Evolutionary conservation across 1,140 invertebrate species (phyloP).

Genomic region (Dendroctonus valens): DNA sequence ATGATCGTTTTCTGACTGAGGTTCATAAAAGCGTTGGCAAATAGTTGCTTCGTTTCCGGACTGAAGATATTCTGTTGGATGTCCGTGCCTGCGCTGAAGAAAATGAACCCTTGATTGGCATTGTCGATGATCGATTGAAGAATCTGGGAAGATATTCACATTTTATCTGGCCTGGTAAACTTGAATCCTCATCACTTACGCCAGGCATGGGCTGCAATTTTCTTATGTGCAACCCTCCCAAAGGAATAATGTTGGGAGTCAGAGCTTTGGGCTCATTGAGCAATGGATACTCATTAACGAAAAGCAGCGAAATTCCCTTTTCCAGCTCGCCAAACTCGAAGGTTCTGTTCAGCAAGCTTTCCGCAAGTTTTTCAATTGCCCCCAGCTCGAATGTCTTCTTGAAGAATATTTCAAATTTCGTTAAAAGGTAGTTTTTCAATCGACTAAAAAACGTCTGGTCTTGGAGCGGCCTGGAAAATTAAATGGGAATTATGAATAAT

Average conservation of each 20-base stretch:
- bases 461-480: neutral
- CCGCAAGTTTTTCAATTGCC: conserved; percentile 15
- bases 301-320: conserved; percentile 34
- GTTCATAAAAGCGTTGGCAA: conserved; percentile 23
- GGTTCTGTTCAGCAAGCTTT: conserved; percentile 32
- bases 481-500: neutral
- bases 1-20: conserved; percentile 24
- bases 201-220: conserved; percentile 37
- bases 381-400: neutral
- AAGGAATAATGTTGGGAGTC: conserved; percentile 55
- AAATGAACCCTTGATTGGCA: conserved; percentile 39
- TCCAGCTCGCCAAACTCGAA: conserved; percentile 27
- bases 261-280: conserved; percentile 51
- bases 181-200: conserved; percentile 17
- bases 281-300: conserved; percentile 52
- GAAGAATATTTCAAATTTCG: conserved; percentile 17
- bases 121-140: conserved; percentile 36
- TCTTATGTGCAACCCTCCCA: conserved; percentile 57
- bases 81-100: conserved; percentile 40
- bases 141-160: conserved; percentile 33
- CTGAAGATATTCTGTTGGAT: conserved; percentile 28
- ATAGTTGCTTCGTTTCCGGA: conserved; percentile 25
- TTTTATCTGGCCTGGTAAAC: neutral
- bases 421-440: conserved; percentile 32
- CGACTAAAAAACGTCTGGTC: conserved; percentile 25